Conservation (phyloP, 2,888 invertebrate species). For the Boloria selene region DNA sequence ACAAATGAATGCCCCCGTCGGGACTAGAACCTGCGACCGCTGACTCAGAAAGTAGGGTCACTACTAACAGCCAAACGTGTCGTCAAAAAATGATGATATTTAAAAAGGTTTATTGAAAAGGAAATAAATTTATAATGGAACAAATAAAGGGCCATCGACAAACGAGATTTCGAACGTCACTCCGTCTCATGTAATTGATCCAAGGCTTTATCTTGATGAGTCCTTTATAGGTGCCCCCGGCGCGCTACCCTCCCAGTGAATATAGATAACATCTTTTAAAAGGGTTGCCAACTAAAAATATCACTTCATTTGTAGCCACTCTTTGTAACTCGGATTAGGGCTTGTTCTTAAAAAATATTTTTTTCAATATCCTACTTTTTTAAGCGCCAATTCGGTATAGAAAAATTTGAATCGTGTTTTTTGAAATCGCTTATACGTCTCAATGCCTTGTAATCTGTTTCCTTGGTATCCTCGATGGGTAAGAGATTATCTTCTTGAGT, state of each 20-base stretch:
- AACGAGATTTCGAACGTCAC: conserved; percentile 73
- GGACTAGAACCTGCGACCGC: too few species aligned
- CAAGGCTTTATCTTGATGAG: conserved; percentile 80
- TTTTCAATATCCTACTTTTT: conserved; percentile 54
- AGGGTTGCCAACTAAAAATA: conserved; percentile 81
- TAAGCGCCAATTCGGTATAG: conserved; percentile 55
- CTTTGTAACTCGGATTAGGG: conserved; percentile 74
- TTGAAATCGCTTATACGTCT: conserved; percentile 59
- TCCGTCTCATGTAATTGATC: conserved; percentile 79
- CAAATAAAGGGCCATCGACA: conserved; percentile 60
- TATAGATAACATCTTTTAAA: conserved; percentile 78
- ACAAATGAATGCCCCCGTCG: too few species aligned
- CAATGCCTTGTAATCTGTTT: conserved; percentile 62
- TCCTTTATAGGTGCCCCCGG: conserved; percentile 74
- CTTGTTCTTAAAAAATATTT: conserved; percentile 57
- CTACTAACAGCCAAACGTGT: too few species aligned
- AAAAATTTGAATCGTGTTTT: conserved; percentile 64
- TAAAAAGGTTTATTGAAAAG: conserved; percentile 1
- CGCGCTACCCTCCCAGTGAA: conserved; percentile 74
- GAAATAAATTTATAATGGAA: conserved; percentile 48
- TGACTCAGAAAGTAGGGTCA: too few species aligned
- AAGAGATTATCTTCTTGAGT: conserved; percentile 62
- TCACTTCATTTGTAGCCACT: conserved; percentile 81
- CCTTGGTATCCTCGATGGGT: conserved; percentile 60
- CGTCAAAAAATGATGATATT: too few species aligned